Base-by-base conservation (phyloP, 2,113 vertebrate genomes). In the Cepphus grylle region DNA sequence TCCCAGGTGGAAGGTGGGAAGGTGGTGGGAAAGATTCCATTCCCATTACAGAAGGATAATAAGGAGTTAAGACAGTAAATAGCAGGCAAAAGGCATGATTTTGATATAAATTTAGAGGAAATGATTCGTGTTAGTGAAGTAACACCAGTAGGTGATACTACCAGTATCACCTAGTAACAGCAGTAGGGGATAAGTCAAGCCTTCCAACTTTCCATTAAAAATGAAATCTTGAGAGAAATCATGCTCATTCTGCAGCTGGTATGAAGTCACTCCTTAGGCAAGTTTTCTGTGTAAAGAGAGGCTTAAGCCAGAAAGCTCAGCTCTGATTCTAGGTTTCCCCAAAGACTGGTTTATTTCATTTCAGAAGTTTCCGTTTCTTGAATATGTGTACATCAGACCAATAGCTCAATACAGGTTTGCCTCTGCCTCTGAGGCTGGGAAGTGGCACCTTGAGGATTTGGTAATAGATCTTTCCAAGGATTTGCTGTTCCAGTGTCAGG, bases 401-500 rank as follows among this genome's bases (percentile, higher is more conserved):
- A 1, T n/a, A 45, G 43, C 56, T 63, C 55, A 36, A 0, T 27
- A 21, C 9, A 21, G 47, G 15, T n/a, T 53, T 34, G 58, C 25
- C 26, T 47, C 66, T 74, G 73, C 72, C 47, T 49, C 56, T 53
- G 12, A 66, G 26, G 38, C 19, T 69, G 65, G 49, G 36, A 86
- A 40, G 26, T 47, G 32, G 84, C 34, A 36, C 38, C 43, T 11
- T n/a, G 36, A 55, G 25, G 50, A 36, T 56, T 30, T 67, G 58
- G 56, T 81, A 94, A 34, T 32, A 65, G 61, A 92, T 71, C 47
- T 90, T 77, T 83, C 72, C 20, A 62, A 90, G 90, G 83, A 92
- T 94, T 97, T 97, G 82, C 93, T 95, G 86, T 94, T 91, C 86
- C 62, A 61, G 47, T 63, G 34, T 93, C 79, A 77, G 50, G 69